Conservation (phyloP, 2,113 vertebrate species). For the Xiphophorus hellerii region DNA sequence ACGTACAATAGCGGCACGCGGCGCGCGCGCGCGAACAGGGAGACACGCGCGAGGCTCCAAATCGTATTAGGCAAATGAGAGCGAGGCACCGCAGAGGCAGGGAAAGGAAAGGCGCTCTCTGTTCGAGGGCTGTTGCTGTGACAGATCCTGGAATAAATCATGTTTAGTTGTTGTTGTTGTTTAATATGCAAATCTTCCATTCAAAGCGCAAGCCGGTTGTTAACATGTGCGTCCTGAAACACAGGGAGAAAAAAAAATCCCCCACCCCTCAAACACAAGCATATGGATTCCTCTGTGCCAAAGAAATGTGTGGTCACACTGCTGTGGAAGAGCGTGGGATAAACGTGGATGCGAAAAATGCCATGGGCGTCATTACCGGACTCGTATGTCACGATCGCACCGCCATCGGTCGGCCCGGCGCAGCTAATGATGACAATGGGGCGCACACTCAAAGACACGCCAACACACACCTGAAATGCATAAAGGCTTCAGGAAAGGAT, state of each 20-base stretch:
- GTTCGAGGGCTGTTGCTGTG: slow-evolving; percentile 54
- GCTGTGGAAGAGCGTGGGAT: slow-evolving; percentile 31
- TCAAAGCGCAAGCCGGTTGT: slow-evolving; percentile 54
- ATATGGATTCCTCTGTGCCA: slow-evolving; percentile 25
- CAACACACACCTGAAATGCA: background rate
- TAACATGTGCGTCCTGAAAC: slow-evolving; percentile 53
- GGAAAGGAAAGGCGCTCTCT: slow-evolving; percentile 14
- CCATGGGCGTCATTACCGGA: slow-evolving; percentile 53
- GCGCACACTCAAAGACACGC: slow-evolving; percentile 28
- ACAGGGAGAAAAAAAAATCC: background rate
- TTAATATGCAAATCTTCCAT: slow-evolving; percentile 72
- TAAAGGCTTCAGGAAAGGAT: slow-evolving; percentile 22
- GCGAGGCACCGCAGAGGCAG: slow-evolving; percentile 31
- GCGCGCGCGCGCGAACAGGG: slow-evolving; percentile 1
- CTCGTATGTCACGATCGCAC: slow-evolving; percentile 60
- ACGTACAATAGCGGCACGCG: slow-evolving; percentile 24
- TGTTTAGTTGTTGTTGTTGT: slow-evolving; percentile 62
- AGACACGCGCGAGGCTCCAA: slow-evolving; percentile 42
- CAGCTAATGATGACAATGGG: slow-evolving; percentile 54
- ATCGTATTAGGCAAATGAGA: slow-evolving; percentile 74
- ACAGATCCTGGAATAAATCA: slow-evolving; percentile 72
- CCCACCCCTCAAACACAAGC: background rate
- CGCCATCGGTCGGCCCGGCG: slow-evolving; percentile 60
- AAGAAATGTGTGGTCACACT: slow-evolving; percentile 15
- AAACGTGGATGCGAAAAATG: slow-evolving; percentile 63